phyloP scores from a whole-genome alignment of 2,888 invertebrate genomes.

The Fragum sueziense region DNA sequence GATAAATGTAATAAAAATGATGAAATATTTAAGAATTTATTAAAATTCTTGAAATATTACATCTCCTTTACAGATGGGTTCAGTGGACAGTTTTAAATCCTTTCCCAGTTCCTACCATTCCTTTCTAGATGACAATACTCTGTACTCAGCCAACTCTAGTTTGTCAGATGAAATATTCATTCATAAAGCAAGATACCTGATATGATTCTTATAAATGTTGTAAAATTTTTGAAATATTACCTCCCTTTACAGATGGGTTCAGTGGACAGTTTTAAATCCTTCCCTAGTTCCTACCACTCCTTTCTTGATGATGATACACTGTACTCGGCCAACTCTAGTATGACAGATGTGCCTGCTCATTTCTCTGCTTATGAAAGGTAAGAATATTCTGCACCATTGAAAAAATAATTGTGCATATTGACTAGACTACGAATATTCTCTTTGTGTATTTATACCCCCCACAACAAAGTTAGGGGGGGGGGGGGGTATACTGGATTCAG shows the following conservation, averaged over 20 bases:
- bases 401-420: no score
- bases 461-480: no score
- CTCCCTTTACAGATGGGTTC: constrained; percentile 40
- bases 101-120: constrained; percentile 69
- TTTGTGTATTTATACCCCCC: no score
- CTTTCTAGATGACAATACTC: constrained; percentile 55
- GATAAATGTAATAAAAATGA: no score
- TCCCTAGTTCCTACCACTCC: constrained; percentile 68
- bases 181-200: no score
- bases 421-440: no score
- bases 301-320: constrained; percentile 57
- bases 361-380: constrained; percentile 14
- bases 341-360: constrained; percentile 20
- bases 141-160: constrained; percentile 59
- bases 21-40: no score
- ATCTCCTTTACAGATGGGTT: constrained; percentile 28
- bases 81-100: constrained; percentile 76
- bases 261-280: constrained; percentile 74
- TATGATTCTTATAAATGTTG: no score
- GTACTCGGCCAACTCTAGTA: constrained; percentile 58
- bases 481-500: no score
- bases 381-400: no score
- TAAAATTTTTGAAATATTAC: no score
- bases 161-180: constrained; percentile 35
- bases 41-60: no score